phyloP scores from a whole-genome alignment of 1,140 invertebrate genomes.

The Galleria mellonella region DNA sequence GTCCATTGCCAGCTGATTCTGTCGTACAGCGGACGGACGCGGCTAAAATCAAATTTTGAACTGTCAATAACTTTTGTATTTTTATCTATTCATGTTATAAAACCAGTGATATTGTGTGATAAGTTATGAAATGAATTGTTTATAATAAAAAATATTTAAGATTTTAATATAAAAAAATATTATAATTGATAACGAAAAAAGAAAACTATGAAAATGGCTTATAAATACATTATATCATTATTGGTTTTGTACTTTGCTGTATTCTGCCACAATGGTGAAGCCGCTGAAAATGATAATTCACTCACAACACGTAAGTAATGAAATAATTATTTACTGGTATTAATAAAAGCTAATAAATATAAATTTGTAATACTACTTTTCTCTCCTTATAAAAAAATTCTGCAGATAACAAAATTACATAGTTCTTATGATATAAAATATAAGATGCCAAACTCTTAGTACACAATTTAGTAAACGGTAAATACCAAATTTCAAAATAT shows the following conservation, averaged over 20 bases:
- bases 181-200: not conserved
- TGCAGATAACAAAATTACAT: too few relatives aligned
- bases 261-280: conserved; percentile 42
- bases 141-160: not conserved
- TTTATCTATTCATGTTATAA: not conserved
- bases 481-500: too few relatives aligned
- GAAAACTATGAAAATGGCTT: conserved; percentile 37
- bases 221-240: conserved; percentile 32
- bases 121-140: conserved; percentile 9
- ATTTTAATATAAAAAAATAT: not conserved
- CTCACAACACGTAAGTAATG: conserved; percentile 43
- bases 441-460: too few relatives aligned
- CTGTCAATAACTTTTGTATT: not conserved
- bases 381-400: too few relatives aligned
- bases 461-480: too few relatives aligned
- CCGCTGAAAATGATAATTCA: conserved; percentile 41
- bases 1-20: conserved; percentile 39
- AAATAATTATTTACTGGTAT: not conserved
- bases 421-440: too few relatives aligned
- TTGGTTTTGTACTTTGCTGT: conserved; percentile 43
- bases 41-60: conserved; percentile 22
- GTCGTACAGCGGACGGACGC: conserved; percentile 39
- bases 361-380: too few relatives aligned
- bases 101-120: not conserved
- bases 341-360: too few relatives aligned